Evolutionary conservation across 1,140 invertebrate species (phyloP), one percentile per base, ranked within the genome.

Genomic region (Drosophila nasuta): DNA sequence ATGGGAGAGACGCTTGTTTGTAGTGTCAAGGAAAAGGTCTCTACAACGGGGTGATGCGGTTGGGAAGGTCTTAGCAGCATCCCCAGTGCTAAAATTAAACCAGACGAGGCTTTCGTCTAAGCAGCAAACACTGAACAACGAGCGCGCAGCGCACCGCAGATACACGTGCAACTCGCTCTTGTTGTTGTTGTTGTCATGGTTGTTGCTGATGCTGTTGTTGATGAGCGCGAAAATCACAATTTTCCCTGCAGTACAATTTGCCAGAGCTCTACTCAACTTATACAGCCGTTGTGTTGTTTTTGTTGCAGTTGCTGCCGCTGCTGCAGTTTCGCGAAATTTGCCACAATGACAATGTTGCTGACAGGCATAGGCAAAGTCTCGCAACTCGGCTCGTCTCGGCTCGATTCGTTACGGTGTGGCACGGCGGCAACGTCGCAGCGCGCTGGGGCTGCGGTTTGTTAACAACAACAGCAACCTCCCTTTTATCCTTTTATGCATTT

Each of bases 401-500:
- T 6, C 45, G 59, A 20, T 11, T 51, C 7, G 54, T 17, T 35
- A 15, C 33, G 20, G 20, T 35, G 2, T 15, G 59, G 17, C 28
- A 60, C 38, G 51, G 56, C 58, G 28, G 8, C 59, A 71, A 43
- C 70, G 74, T 48, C 64, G 64, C 65, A 38, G 6, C 43, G 57
- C 58, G 48, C 51, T 60, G 72, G 49, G 62, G 63, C 73, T 72
- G 79, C 72, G 83, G 76, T 72, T 82, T 77, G 79, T 87, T 67
- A 51, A 41, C 75, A 81, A 74, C 81, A 75, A 70, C 68, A 63
- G 46, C 48, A 62, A 58, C 58, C 67, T 82, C 62, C 70, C 77
- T 89, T 75, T 88, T 88, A 88, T 88, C 85, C 83, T 89, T 88
- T 88, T 88, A 88, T 88, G 85, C 83, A 88, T 88, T 88, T 88